Conservation (phyloP, 2,797 vertebrate genomes). For the Botia almorhae region DNA sequence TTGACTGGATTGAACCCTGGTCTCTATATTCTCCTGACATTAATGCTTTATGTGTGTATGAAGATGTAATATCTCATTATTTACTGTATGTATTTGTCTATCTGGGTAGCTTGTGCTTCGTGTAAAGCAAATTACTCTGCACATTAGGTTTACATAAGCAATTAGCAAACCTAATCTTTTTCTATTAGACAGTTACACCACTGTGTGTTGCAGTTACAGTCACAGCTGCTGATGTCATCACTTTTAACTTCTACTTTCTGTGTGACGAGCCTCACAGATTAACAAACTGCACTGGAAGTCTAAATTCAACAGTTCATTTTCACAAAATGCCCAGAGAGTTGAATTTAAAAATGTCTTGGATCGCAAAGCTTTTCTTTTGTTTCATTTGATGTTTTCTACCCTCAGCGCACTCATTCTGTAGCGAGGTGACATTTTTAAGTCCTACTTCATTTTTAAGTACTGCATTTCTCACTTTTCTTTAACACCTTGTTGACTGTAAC, state of each 20-base stretch:
- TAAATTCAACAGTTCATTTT: background rate
- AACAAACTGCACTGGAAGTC: background rate
- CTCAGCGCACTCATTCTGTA: background rate
- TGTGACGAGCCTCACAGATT: background rate
- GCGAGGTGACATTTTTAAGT: background rate
- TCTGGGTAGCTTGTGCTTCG: too few species aligned
- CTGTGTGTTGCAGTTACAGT: background rate
- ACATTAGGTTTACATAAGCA: too few species aligned
- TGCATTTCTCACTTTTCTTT: background rate
- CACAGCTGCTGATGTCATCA: background rate
- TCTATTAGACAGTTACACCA: background rate
- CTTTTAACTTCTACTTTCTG: constrained; percentile 10
- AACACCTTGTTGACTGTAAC: background rate
- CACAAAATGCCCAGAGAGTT: background rate
- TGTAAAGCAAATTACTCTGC: too few species aligned
- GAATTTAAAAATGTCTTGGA: background rate
- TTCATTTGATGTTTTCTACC: background rate
- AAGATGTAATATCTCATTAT: too few species aligned
- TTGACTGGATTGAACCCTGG: too few species aligned
- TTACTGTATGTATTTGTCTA: too few species aligned
- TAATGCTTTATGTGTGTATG: too few species aligned
- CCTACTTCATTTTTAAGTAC: too few species aligned
- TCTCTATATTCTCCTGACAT: too few species aligned
- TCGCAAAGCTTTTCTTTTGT: background rate
- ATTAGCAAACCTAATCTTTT: background rate